phyloP scores from a whole-genome alignment of 2,888 invertebrate species.

The Himalopsyche tibetana region DNA sequence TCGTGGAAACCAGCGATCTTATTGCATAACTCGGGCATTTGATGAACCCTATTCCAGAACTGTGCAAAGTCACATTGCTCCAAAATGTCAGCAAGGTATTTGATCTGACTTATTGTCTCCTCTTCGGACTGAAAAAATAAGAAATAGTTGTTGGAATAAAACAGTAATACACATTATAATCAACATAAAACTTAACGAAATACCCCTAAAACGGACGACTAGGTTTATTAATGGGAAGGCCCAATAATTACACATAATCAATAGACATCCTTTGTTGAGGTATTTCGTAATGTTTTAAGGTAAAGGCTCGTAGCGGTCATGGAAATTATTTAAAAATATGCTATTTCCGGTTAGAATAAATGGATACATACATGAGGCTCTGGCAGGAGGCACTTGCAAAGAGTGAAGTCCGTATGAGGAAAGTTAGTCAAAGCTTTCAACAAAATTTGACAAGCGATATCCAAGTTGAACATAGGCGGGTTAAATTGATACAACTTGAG shows the following conservation, averaged over 20 bases:
- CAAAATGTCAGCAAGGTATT: conserved; percentile 91
- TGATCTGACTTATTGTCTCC: conserved; percentile 91
- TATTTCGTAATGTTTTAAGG: no score
- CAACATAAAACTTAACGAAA: no score
- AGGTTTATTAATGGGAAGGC: no score
- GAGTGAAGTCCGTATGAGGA: conserved; percentile 97
- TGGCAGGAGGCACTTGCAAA: conserved; percentile 97
- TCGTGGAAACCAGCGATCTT: conserved; percentile 94
- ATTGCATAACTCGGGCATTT: conserved; percentile 85
- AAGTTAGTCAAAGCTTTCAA: conserved; percentile 97
- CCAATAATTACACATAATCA: no score
- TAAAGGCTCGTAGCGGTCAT: no score
- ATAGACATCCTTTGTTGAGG: no score
- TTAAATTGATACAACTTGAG: conserved; percentile 98
- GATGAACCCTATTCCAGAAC: conserved; percentile 90
- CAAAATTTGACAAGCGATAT: conserved; percentile 92
- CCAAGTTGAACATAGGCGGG: conserved; percentile 88
- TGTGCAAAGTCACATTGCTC: conserved; percentile 95
- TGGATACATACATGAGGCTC: conserved; percentile 78
- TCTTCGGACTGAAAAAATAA: conserved; percentile 82
- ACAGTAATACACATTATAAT: background rate
- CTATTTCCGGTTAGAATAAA: background rate
- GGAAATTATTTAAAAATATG: no score
- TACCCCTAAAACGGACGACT: no score
- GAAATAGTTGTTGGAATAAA: background rate